Conservation (phyloP, 2,888 invertebrate species). For the Pachliopta kotzebuea region DNA sequence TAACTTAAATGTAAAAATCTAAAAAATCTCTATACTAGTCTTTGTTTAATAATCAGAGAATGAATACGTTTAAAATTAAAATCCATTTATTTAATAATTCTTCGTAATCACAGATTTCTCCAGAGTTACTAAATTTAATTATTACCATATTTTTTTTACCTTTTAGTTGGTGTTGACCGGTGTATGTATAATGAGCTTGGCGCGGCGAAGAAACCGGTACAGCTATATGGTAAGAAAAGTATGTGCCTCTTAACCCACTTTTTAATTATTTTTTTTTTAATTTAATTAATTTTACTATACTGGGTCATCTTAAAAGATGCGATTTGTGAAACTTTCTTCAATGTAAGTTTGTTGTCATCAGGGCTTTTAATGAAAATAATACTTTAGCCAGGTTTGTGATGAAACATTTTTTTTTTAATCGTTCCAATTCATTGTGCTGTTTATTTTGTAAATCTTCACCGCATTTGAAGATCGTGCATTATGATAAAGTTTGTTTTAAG, state of each 20-base stretch:
- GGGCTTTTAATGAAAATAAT: too few species aligned
- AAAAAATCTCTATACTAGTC: too few species aligned
- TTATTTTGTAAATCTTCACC: not conserved
- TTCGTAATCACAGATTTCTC: too few species aligned
- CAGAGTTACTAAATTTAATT: not conserved
- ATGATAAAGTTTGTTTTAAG: not conserved
- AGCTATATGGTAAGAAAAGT: constrained; percentile 91
- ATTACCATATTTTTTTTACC: not conserved
- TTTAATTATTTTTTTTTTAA: not conserved
- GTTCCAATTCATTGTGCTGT: not conserved
- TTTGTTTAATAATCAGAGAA: too few species aligned
- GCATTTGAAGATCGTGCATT: too few species aligned
- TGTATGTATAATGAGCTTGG: constrained; percentile 91
- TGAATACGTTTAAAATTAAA: too few species aligned
- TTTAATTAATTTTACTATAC: not conserved
- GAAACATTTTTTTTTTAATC: not conserved
- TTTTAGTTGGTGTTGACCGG: constrained; percentile 91
- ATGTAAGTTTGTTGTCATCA: too few species aligned
- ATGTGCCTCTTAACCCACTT: constrained; percentile 44
- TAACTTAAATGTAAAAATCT: too few species aligned
- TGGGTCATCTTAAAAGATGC: too few species aligned
- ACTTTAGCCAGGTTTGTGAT: not conserved
- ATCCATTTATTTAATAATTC: too few species aligned
- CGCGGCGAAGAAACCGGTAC: constrained; percentile 90
- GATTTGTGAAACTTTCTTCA: too few species aligned